Evolutionary conservation across 2,888 invertebrate species (phyloP).

Genomic region (Phaedon cochleariae): DNA sequence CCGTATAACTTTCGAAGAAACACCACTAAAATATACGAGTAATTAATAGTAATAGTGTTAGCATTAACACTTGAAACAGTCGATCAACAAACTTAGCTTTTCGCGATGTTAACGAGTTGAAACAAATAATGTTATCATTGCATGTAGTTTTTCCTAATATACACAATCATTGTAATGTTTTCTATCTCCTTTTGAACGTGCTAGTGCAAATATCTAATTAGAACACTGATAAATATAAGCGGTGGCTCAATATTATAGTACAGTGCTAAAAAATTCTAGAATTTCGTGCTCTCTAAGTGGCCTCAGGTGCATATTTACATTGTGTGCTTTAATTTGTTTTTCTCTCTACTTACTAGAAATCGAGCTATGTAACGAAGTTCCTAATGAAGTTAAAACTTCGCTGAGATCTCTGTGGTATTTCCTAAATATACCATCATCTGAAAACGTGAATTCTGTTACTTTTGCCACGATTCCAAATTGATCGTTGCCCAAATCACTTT

Average conservation of each 20-base stretch:
- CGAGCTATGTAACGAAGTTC: slow-evolving; percentile 72
- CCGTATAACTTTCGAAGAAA: too few relatives aligned
- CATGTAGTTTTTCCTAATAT: not conserved
- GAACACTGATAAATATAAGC: not conserved
- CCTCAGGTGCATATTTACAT: not conserved
- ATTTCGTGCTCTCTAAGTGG: not conserved
- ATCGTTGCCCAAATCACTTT: too few relatives aligned
- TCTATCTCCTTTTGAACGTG: too few relatives aligned
- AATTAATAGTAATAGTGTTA: too few relatives aligned
- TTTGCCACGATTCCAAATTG: too few relatives aligned
- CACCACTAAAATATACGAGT: too few relatives aligned
- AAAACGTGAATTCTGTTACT: slow-evolving; percentile 35
- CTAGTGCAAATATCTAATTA: not conserved
- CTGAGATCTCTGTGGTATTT: slow-evolving; percentile 71
- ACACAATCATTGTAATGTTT: not conserved
- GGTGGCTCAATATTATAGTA: not conserved
- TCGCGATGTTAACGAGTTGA: not conserved
- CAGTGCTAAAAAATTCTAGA: too few relatives aligned
- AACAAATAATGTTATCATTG: not conserved
- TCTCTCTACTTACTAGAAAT: slow-evolving; percentile 70
- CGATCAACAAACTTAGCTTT: not conserved
- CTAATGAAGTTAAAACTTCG: slow-evolving; percentile 69
- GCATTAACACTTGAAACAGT: not conserved
- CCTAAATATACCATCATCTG: slow-evolving; percentile 69
- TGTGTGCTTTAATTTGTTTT: slow-evolving; percentile 15